A percentile compares a stretch with the other conserved stretches of the same genome.
phyloP scores from a whole-genome alignment of 2,113 vertebrate genomes.

The Oxygymnocypris stewartii region DNA sequence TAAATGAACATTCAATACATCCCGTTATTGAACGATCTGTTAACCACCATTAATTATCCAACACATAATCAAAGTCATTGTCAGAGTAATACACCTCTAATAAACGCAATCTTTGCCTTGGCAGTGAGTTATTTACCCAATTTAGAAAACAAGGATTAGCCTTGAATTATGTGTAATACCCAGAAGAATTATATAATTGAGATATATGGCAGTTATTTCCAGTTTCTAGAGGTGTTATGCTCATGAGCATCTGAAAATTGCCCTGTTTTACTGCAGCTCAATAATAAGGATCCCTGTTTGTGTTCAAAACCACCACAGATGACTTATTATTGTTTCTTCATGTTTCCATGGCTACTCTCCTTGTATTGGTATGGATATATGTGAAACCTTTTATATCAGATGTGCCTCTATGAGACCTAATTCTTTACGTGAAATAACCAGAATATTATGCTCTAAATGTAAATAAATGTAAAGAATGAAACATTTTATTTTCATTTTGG shows the following conservation, averaged over 20 bases:
- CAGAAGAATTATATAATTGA: slow-evolving; percentile 61
- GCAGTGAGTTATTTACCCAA: slow-evolving; percentile 72
- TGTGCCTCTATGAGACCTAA: not conserved
- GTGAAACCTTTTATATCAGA: not conserved
- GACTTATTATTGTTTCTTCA: not conserved
- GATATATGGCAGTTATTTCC: slow-evolving; percentile 71
- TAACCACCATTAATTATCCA: not conserved
- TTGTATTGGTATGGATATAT: not conserved
- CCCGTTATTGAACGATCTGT: not conserved
- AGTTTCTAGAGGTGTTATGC: slow-evolving; percentile 74
- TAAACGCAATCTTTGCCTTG: slow-evolving; percentile 4
- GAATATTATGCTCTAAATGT: not conserved
- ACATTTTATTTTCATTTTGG: not conserved
- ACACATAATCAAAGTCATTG: not conserved
- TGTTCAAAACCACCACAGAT: not conserved
- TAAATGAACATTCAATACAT: slow-evolving; percentile 36
- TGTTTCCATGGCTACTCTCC: not conserved
- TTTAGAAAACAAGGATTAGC: slow-evolving; percentile 78
- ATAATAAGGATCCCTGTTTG: slow-evolving; percentile 69
- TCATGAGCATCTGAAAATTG: slow-evolving; percentile 67
- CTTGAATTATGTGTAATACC: slow-evolving; percentile 79
- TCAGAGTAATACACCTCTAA: not conserved
- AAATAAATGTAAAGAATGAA: not conserved
- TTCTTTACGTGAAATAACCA: not conserved
- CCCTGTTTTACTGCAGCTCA: slow-evolving; percentile 74